phyloP scores from a whole-genome alignment of 2,113 vertebrate genomes.

The Hippocampus barbouri region DNA sequence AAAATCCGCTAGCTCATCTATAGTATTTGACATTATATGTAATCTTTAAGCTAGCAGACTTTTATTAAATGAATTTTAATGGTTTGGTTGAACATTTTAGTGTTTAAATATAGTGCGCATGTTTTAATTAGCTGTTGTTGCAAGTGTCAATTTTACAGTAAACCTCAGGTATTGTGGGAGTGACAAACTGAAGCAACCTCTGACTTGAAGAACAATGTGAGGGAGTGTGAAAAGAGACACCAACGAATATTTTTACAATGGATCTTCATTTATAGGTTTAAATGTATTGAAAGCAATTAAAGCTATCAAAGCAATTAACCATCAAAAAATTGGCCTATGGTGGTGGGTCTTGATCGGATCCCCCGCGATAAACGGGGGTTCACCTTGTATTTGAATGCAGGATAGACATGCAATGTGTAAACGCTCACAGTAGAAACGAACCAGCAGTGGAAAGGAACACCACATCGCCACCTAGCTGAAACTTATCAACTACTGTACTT shows the following conservation, averaged over 20 bases:
- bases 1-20: no score
- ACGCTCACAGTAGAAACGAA: not conserved
- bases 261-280: not conserved
- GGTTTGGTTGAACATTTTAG: no score
- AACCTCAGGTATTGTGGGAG: not conserved
- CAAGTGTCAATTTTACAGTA: not conserved
- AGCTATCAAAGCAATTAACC: no score
- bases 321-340: no score
- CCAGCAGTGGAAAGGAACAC: constrained; percentile 12
- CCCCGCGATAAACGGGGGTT: not conserved
- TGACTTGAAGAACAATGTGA: not conserved
- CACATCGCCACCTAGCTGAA: constrained; percentile 61
- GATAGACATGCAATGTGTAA: not conserved
- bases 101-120: not conserved
- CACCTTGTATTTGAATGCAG: not conserved
- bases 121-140: not conserved
- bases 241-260: not conserved
- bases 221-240: not conserved
- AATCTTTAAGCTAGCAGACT: no score
- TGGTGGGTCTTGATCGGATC: not conserved
- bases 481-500: constrained; percentile 5
- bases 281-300: no score
- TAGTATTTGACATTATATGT: no score
- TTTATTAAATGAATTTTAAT: no score
- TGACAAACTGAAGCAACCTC: not conserved